These are phyloP conservation scores for Drosophila neonasuta DNA, from an alignment of 2,888 invertebrate genomes.

Conservation along the genomic window DNA sequence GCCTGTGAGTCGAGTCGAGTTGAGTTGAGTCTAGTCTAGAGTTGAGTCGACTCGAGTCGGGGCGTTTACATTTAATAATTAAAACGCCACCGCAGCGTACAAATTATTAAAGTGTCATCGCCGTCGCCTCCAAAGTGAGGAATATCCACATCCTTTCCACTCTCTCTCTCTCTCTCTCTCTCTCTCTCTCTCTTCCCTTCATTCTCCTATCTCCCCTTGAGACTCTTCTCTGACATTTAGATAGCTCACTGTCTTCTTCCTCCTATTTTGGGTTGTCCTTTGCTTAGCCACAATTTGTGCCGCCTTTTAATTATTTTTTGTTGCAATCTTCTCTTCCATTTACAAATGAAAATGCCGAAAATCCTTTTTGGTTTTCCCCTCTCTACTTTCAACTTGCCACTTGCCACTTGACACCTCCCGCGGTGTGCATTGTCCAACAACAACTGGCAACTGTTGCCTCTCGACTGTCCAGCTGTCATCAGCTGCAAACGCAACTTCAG, in stretches of 20 bases:
- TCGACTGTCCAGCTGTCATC: conserved; percentile 43
- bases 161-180: background rate
- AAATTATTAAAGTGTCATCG: conserved; percentile 81
- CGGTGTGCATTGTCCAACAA: conserved; percentile 10
- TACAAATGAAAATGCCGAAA: conserved; percentile 59
- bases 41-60: background rate
- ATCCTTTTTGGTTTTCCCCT: conserved; percentile 21
- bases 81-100: conserved; percentile 78
- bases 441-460: background rate
- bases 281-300: conserved; percentile 57
- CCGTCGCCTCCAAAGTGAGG: conserved; percentile 51
- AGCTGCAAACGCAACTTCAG: conserved; percentile 47
- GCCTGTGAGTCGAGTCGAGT: background rate
- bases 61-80: conserved; percentile 79
- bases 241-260: background rate
- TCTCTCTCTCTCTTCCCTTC: no score
- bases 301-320: conserved; percentile 69
- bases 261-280: conserved; percentile 18
- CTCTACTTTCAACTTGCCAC: background rate
- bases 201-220: background rate
- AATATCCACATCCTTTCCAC: conserved; percentile 13
- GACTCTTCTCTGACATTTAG: conserved; percentile 17
- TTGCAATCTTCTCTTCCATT: conserved; percentile 36
- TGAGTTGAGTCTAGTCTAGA: conserved; percentile 1
- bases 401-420: conserved; percentile 14